Percentiles rank a stretch among this genome's conserved stretches.
These are phyloP conservation scores for Etheostoma nigrum DNA, from an alignment of 2,797 vertebrate genomes.

Conservation along the genomic window DNA sequence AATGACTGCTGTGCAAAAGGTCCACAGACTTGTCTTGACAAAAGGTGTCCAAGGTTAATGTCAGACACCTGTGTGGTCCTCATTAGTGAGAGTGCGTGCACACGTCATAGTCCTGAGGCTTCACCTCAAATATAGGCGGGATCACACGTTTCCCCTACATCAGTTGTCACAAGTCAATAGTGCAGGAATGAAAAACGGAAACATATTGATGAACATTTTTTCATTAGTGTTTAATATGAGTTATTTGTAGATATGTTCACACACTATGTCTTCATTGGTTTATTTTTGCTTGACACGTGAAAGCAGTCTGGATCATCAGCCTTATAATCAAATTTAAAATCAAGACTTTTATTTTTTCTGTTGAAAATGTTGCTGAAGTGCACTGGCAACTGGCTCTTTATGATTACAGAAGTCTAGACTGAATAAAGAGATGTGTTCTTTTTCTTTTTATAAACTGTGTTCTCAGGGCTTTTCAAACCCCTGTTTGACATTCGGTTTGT, in stretches of 20 bases:
- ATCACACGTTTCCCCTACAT: neutral
- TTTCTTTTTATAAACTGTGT: neutral
- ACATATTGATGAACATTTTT: neutral
- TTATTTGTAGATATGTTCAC: neutral
- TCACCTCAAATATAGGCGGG: neutral
- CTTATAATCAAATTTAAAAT: too few species aligned
- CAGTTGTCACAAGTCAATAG: too few species aligned
- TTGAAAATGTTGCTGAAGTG: neutral
- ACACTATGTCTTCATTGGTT: too few species aligned
- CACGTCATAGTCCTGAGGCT: neutral
- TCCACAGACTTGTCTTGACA: neutral
- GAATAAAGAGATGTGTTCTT: neutral
- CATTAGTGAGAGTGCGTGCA: neutral
- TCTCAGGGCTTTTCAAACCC: constrained; percentile 22
- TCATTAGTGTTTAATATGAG: neutral
- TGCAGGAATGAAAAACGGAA: too few species aligned
- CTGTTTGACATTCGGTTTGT: constrained; percentile 18
- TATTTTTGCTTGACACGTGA: too few species aligned
- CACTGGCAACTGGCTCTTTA: neutral
- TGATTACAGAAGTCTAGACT: neutral
- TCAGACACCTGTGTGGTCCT: constrained; percentile 16
- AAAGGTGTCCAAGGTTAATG: neutral
- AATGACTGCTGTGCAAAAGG: too few species aligned
- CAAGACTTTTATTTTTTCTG: neutral
- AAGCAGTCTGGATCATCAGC: too few species aligned